A percentile compares a stretch with the other conserved stretches of the same genome.
Evolutionary conservation across 2,113 vertebrate genomes (phyloP).

Genomic region (Sinocyclocheilus maitianheensis): DNA sequence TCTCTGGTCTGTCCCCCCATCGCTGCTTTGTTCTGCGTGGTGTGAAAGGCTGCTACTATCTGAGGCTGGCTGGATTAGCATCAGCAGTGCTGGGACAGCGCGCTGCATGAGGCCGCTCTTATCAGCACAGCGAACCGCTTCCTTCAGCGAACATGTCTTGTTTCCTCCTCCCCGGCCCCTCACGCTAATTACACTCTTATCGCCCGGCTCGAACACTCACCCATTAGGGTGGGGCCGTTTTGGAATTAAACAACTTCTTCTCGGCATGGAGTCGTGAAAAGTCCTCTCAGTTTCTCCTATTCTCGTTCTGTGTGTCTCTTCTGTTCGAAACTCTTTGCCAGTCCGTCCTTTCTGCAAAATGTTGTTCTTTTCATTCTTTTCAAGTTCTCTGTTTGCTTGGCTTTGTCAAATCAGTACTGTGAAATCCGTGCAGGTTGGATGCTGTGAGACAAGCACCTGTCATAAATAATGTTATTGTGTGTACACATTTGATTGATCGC

Average conservation of each 20-base stretch:
- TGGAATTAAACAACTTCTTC: constrained; percentile 64
- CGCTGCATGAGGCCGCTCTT: constrained; percentile 26
- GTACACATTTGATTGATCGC: constrained; percentile 45
- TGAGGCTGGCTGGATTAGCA: constrained; percentile 40
- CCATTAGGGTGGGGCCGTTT: constrained; percentile 61
- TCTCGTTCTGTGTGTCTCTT: constrained; percentile 45
- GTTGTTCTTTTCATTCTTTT: neutral
- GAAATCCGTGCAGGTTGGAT: constrained; percentile 36
- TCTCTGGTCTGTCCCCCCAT: constrained; percentile 39
- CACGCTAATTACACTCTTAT: constrained; percentile 75
- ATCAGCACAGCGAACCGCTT: constrained; percentile 17
- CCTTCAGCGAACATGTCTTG: constrained; percentile 43
- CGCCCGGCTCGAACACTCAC: constrained; percentile 62
- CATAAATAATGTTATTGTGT: constrained; percentile 13
- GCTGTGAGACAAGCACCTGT: constrained; percentile 32
- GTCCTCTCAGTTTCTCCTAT: neutral
- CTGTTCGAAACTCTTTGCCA: constrained; percentile 40
- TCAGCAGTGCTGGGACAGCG: neutral
- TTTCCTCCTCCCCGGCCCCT: constrained; percentile 57
- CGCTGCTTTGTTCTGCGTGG: constrained; percentile 4
- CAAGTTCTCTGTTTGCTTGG: neutral
- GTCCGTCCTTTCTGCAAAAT: neutral
- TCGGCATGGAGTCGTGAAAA: constrained; percentile 15
- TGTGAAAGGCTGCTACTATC: constrained; percentile 44
- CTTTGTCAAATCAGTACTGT: constrained; percentile 44